phyloP scores from a whole-genome alignment of 2,888 invertebrate genomes.

The Masnerella sp. region DNA sequence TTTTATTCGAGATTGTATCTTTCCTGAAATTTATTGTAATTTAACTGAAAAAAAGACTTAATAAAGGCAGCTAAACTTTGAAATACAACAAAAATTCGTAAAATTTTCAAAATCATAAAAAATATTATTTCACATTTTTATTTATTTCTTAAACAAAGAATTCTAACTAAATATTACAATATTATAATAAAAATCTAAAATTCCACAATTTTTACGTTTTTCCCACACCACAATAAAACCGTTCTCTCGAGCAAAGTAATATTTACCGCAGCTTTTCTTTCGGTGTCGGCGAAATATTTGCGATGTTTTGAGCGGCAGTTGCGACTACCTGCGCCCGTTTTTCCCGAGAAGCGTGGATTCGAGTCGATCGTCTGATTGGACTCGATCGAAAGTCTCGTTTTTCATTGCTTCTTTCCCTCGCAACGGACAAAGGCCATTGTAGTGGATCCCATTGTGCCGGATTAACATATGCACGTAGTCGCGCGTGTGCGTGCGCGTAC shows the following conservation, averaged over 20 bases:
- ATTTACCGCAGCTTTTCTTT: no score
- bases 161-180: no score
- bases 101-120: no score
- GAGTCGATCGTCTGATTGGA: constrained; percentile 58
- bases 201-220: no score
- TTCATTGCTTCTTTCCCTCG: constrained; percentile 71
- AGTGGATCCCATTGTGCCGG: constrained; percentile 71
- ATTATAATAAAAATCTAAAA: no score
- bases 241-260: no score
- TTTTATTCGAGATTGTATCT: neutral
- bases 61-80: no score
- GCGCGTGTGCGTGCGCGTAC: constrained; percentile 50
- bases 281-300: constrained; percentile 27
- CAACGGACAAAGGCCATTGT: constrained; percentile 74
- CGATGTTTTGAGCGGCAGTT: constrained; percentile 3
- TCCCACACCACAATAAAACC: no score
- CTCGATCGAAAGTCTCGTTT: constrained; percentile 66
- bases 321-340: constrained; percentile 27
- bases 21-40: neutral
- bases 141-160: no score
- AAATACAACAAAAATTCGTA: neutral
- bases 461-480: constrained; percentile 71
- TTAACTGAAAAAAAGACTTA: no score
- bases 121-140: no score
- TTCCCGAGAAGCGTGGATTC: constrained; percentile 50